phyloP scores from a whole-genome alignment of 2,888 invertebrate genomes.

The Andrena dorsata region DNA sequence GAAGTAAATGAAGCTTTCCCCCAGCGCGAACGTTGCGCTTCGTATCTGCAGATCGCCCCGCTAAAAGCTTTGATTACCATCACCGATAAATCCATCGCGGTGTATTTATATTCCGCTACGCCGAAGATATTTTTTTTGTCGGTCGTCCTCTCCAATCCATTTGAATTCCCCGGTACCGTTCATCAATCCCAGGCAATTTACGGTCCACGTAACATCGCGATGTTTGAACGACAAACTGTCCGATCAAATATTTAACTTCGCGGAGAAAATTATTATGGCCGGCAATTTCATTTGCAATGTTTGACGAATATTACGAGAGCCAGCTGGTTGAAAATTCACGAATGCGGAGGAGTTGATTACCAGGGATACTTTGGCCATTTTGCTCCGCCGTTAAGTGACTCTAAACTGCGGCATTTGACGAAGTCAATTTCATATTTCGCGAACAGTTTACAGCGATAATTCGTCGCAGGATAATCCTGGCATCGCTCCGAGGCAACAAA shows the following conservation, averaged over 20 bases:
- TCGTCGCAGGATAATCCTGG: slow-evolving; percentile 34
- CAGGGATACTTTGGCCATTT: too few species aligned
- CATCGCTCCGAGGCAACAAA: slow-evolving; percentile 26
- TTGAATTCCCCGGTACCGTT: slow-evolving; percentile 13
- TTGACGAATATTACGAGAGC: neutral
- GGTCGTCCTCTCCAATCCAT: neutral
- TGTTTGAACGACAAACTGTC: slow-evolving; percentile 32
- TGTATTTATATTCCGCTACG: slow-evolving; percentile 11
- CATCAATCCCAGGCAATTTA: slow-evolving; percentile 5
- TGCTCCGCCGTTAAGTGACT: neutral
- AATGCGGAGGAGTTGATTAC: neutral
- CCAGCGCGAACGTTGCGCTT: neutral
- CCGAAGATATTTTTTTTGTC: neutral
- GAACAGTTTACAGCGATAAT: slow-evolving; percentile 11
- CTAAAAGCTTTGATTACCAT: slow-evolving; percentile 17
- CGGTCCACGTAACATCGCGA: slow-evolving; percentile 10
- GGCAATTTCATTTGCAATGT: neutral
- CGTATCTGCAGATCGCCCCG: slow-evolving; percentile 4
- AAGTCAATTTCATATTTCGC: neutral
- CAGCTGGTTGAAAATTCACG: too few species aligned
- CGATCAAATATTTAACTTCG: slow-evolving; percentile 12
- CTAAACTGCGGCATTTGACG: too few species aligned
- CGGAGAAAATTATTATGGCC: slow-evolving; percentile 22
- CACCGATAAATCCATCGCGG: slow-evolving; percentile 18
- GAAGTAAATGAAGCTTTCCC: neutral